These are phyloP conservation scores for Misgurnus mizolepis DNA, from an alignment of 2,113 vertebrate genomes.

Conservation along the genomic window DNA sequence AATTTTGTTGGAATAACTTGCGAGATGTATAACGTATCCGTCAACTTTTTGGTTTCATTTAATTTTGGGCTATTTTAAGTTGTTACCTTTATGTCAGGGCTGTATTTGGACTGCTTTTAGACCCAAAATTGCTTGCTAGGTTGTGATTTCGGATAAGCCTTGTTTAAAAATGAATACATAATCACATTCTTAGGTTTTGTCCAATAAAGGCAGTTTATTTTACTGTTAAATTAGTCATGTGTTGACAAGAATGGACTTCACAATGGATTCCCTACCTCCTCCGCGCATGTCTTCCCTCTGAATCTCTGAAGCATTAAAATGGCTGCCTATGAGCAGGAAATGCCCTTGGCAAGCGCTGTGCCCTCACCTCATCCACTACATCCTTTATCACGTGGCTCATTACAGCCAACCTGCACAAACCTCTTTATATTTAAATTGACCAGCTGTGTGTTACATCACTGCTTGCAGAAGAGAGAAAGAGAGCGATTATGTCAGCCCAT, in stretches of 20 bases:
- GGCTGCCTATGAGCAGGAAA: constrained; percentile 39
- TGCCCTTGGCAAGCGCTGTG: constrained; percentile 27
- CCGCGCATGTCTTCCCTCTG: background rate
- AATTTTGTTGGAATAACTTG: no score
- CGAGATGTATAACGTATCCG: no score
- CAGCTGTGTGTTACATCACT: constrained; percentile 71
- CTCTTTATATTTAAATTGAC: constrained; percentile 59
- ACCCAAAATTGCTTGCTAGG: background rate
- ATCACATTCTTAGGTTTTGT: constrained; percentile 1
- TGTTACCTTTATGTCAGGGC: no score
- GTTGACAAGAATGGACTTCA: background rate
- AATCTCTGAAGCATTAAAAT: constrained; percentile 41
- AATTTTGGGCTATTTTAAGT: no score
- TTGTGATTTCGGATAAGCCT: background rate
- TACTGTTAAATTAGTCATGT: constrained; percentile 3
- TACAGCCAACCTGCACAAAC: background rate
- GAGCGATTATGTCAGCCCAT: constrained; percentile 17
- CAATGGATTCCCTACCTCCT: background rate
- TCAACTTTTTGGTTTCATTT: no score
- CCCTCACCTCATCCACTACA: background rate
- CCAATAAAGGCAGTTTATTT: background rate
- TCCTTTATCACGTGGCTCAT: constrained; percentile 25
- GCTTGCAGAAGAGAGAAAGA: background rate
- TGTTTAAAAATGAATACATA: background rate
- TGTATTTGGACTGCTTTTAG: no score